phyloP scores from a whole-genome alignment of 2,113 vertebrate genomes.

The Ptyas mucosa region DNA sequence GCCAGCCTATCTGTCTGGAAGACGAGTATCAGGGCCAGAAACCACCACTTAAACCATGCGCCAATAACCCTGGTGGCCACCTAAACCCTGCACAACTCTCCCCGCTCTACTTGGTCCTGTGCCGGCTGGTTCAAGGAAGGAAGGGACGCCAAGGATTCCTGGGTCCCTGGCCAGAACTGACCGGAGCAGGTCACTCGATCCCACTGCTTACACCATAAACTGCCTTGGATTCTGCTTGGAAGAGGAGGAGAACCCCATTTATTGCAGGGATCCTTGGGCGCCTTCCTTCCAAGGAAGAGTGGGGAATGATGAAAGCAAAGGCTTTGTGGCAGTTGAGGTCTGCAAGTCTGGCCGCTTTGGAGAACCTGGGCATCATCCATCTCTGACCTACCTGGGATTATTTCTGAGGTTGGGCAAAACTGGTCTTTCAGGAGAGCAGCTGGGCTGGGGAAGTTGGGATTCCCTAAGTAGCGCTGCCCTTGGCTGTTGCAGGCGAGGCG shows the following conservation, averaged over 20 bases:
- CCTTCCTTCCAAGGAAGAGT: background rate
- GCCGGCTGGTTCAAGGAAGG: background rate
- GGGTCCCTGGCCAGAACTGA: background rate
- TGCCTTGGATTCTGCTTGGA: background rate
- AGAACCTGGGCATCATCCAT: background rate
- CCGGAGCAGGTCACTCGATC: background rate
- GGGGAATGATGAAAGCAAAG: background rate
- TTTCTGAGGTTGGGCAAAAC: background rate
- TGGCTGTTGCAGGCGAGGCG: background rate
- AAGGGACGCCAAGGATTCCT: background rate
- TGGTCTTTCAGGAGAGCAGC: background rate
- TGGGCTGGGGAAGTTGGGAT: background rate
- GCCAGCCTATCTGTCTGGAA: background rate
- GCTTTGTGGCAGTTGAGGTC: background rate
- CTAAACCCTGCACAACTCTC: background rate
- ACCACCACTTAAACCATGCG: background rate
- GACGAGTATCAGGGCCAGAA: background rate
- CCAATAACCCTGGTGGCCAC: background rate
- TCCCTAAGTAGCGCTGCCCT: background rate
- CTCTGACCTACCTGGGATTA: background rate
- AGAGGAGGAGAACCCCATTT: background rate
- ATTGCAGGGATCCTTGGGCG: background rate
- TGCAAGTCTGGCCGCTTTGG: background rate
- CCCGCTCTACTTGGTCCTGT: background rate
- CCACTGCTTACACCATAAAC: background rate